Conservation (phyloP, 2,113 vertebrate genomes). For the Lepus europaeus region DNA sequence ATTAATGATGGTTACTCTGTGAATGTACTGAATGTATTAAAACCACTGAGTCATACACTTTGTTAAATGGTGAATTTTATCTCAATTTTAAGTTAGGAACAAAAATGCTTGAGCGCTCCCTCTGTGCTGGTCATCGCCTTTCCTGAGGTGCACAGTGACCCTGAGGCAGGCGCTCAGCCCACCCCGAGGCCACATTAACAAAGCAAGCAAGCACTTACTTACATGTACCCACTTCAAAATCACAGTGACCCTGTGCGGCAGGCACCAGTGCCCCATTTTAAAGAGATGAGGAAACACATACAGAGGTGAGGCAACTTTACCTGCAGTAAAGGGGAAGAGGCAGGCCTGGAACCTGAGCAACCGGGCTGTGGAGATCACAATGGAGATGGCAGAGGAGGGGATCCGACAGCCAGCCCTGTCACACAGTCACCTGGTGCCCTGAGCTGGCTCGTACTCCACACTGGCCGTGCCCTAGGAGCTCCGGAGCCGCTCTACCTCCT, state of each 20-base stretch:
- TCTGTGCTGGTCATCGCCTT: background rate
- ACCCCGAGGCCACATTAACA: background rate
- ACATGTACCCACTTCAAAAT: background rate
- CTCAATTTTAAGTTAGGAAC: slow-evolving; percentile 13
- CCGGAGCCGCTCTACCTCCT: background rate
- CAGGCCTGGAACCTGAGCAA: background rate
- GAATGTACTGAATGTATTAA: background rate
- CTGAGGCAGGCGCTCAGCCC: background rate
- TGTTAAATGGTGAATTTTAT: background rate
- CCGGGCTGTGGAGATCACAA: background rate
- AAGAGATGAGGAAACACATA: background rate
- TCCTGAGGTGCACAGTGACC: background rate
- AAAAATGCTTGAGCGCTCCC: background rate
- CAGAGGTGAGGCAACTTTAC: background rate
- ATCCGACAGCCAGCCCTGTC: background rate
- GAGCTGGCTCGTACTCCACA: background rate
- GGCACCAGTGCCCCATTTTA: background rate
- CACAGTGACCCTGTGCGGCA: background rate
- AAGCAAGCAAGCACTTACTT: background rate
- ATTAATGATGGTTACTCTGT: background rate
- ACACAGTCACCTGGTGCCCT: background rate
- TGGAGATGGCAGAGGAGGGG: background rate
- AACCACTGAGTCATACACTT: background rate
- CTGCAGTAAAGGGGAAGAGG: background rate
- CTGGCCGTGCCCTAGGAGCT: background rate